Percentiles rank a stretch among this genome's conserved stretches.
Evolutionary conservation across 2,888 invertebrate species (phyloP).

Genomic region (Trissonchulus sp.): DNA sequence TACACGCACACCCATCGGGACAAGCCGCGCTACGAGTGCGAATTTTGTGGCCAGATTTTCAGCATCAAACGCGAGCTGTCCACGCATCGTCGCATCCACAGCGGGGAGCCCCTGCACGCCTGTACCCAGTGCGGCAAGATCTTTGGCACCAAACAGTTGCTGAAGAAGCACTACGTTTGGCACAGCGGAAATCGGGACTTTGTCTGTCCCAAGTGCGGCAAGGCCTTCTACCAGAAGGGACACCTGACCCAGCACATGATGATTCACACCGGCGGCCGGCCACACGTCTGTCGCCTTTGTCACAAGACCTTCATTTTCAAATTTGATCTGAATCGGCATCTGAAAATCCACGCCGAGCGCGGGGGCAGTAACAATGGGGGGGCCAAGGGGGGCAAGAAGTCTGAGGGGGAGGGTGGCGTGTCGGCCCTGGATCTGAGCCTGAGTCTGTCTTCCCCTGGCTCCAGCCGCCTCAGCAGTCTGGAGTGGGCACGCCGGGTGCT

Average conservation of each 20-base stretch:
- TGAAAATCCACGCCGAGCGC: slow-evolving; percentile 51
- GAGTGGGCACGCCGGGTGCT: too few species aligned
- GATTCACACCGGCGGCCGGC: slow-evolving; percentile 40
- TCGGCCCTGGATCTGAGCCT: too few species aligned
- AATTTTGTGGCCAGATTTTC: slow-evolving; percentile 51
- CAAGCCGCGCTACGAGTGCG: slow-evolving; percentile 51
- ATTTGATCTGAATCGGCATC: slow-evolving; percentile 46
- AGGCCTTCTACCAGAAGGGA: slow-evolving; percentile 50
- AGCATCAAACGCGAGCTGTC: slow-evolving; percentile 52
- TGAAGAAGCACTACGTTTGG: slow-evolving; percentile 55
- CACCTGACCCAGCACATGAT: slow-evolving; percentile 52
- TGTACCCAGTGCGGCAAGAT: slow-evolving; percentile 54
- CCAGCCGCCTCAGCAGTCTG: too few species aligned
- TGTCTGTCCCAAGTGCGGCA: slow-evolving; percentile 52
- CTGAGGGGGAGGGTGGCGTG: too few species aligned
- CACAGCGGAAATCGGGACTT: slow-evolving; percentile 54
- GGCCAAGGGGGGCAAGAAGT: too few species aligned
- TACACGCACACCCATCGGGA: slow-evolving; percentile 52
- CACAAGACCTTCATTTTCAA: slow-evolving; percentile 52
- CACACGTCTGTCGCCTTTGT: slow-evolving; percentile 43
- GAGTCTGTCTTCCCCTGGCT: too few species aligned
- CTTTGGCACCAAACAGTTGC: slow-evolving; percentile 55
- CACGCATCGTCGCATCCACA: slow-evolving; percentile 54
- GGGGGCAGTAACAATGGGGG: slow-evolving; percentile 32
- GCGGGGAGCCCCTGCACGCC: slow-evolving; percentile 51